These are phyloP conservation scores for Strigamia crassipes DNA, from an alignment of 2,888 invertebrate genomes.

Conservation along the genomic window DNA sequence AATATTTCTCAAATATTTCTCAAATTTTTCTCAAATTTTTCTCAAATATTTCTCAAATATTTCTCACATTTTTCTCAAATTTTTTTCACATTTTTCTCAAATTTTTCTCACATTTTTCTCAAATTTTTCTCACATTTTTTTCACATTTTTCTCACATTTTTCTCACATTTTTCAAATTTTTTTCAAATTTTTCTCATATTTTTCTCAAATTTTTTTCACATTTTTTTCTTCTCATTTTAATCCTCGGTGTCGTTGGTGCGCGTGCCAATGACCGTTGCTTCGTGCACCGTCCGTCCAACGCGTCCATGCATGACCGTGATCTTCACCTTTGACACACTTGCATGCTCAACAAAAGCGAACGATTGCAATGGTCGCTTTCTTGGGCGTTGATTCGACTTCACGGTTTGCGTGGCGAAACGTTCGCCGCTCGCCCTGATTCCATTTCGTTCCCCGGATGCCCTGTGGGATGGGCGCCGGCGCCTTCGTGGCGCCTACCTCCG, in stretches of 20 bases:
- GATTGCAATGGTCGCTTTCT: constrained; percentile 19
- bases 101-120: too few species aligned
- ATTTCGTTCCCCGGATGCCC: constrained; percentile 20
- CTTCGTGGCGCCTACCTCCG: neutral
- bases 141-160: too few species aligned
- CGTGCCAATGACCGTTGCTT: neutral
- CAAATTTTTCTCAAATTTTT: too few species aligned
- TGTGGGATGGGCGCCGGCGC: constrained; percentile 23
- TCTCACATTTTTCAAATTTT: too few species aligned
- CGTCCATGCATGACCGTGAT: constrained; percentile 18
- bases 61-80: too few species aligned
- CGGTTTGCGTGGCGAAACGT: neutral
- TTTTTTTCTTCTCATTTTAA: neutral
- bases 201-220: too few species aligned
- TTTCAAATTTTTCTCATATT: too few species aligned
- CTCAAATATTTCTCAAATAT: neutral
- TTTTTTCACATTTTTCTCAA: too few species aligned
- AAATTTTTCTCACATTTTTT: too few species aligned
- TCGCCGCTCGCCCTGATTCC: constrained; percentile 20
- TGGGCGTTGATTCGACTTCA: neutral
- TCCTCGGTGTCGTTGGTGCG: neutral
- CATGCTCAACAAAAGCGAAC: constrained; percentile 22
- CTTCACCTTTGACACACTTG: constrained; percentile 27
- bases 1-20: too few species aligned
- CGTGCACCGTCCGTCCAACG: neutral